Evolutionary conservation across 2,113 vertebrate species (phyloP).

Genomic region (Plestiodon gilberti): DNA sequence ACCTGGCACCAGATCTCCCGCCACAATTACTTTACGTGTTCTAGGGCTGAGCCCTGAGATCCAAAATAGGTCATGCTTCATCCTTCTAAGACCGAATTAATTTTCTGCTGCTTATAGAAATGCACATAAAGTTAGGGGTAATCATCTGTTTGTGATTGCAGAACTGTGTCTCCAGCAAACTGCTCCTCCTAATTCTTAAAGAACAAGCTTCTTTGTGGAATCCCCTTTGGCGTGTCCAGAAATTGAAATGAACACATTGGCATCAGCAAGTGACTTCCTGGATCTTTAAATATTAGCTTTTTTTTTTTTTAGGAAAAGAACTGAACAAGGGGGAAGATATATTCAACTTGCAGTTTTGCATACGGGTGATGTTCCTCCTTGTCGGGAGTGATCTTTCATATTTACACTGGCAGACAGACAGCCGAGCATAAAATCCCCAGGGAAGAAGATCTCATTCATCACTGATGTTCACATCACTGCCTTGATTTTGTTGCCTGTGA

Average conservation of each 20-base stretch:
- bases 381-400: not conserved
- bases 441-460: not conserved
- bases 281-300: not conserved
- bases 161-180: not conserved
- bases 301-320: not conserved
- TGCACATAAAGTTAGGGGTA: not conserved
- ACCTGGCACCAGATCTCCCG: too few relatives aligned
- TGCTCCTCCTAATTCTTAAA: rapidly evolving
- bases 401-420: not conserved
- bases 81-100: not conserved
- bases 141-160: rapidly evolving
- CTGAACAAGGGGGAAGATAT: rapidly evolving
- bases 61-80: not conserved
- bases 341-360: rapidly evolving
- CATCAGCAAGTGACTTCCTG: not conserved
- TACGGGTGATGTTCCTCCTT: rapidly evolving
- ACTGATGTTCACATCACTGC: not conserved
- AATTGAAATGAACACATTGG: rapidly evolving
- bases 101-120: not conserved
- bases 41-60: not conserved
- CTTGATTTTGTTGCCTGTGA: not conserved
- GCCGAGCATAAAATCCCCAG: not conserved
- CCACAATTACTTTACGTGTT: not conserved
- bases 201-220: not conserved
- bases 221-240: not conserved